Base-by-base conservation (phyloP, 2,113 vertebrate genomes). In the Plestiodon gilberti region DNA sequence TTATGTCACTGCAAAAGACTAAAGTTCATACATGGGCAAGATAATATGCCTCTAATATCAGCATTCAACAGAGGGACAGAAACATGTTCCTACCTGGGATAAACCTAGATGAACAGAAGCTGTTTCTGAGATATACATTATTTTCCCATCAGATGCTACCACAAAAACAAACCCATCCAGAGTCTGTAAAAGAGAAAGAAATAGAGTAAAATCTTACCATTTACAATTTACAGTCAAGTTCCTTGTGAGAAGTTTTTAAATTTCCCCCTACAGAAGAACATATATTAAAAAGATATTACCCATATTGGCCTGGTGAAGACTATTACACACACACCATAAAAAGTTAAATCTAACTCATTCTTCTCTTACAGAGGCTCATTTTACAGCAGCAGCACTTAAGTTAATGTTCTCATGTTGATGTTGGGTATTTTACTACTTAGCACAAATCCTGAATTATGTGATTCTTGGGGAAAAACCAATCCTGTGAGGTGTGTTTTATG, bases 81-180 rank as follows among this genome's bases (percentile, higher is more conserved):
- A 84, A 85, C 33, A n/a, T n/a, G 28, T 22, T 94, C 96, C 6
- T 96, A 98, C 98, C 98, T 99, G 98, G 17, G 98, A 99, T 91
- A 99, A 92, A 69, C 98, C 98, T 1, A 99, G 96, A 91, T 99
- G 98, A 9, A 99, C 98, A 1, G 98, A 99, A 0, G 98, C 98
- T 0, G 98, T 99, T 94, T 99, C 98, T 28, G 98, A 99, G 84
- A 99, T 99, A 94, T 99, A 99, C 98, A 99, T 98, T 92, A 99
- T 99, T 96, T 99, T 99, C 23, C 98, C 98, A 40, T 99, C 98
- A 18, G 98, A 97, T 0, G 98, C 98, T 7, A 99, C 98, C 48
- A 99, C 98, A 6, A 99, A 99, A 85, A 99, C 98, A 89, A 99
- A 99, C 70, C 98, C 98, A 87, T 99, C 98, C 92, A 99, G 94